Base-by-base conservation (phyloP, 2,888 invertebrate species). In the Pristionchus fissidentatus region DNA sequence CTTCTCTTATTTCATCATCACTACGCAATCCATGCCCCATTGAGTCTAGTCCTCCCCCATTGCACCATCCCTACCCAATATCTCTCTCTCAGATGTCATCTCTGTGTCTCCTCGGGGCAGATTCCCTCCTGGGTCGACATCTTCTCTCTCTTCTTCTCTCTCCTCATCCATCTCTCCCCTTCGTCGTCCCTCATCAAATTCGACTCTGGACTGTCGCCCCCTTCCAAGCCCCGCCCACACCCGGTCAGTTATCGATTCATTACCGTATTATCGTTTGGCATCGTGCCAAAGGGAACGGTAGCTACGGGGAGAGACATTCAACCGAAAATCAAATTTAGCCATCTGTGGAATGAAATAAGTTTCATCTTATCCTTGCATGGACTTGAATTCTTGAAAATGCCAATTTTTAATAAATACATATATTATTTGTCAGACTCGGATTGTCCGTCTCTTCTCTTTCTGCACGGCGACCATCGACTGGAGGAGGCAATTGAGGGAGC, bases 401-500 rank as follows among this genome's bases (percentile, higher is more conserved):
- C n/a, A n/a, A n/a, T n/a, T n/a, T n/a, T n/a, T n/a, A n/a, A n/a
- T n/a, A n/a, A 49, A 49, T 43, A 26, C 26, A 73, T 43, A 5
- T 22, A 4, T 73, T 1, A n/a, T n/a, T 13, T 73, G 3, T 43
- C 7, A 49, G 49, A 29, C 49, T 49, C 75, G 10, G 29, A 22
- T 13, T 15, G 32, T 15, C 26, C 26, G 41, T n/a, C 29, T 10
- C 35, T 81, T 55, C 8, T 32, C 32, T 49, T 46, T 29, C 22
- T 81, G 26, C 41, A 43, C 29, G 80, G 80, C 13, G 3, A 29
- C 29, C 19, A 60, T 62, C 62, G 46, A 81, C 46, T 81, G 60
- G 80, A 81, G 32, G 80, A 81, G 29, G 62, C 80, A 29, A 15
- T 81, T 29, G 46, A 81, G 62, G 62, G 46, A 29, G 62, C 46